Evolutionary conservation across 2,888 invertebrate genomes (phyloP), one percentile per base, ranked within the genome.

Genomic region (Nasonovia ribisnigri): DNA sequence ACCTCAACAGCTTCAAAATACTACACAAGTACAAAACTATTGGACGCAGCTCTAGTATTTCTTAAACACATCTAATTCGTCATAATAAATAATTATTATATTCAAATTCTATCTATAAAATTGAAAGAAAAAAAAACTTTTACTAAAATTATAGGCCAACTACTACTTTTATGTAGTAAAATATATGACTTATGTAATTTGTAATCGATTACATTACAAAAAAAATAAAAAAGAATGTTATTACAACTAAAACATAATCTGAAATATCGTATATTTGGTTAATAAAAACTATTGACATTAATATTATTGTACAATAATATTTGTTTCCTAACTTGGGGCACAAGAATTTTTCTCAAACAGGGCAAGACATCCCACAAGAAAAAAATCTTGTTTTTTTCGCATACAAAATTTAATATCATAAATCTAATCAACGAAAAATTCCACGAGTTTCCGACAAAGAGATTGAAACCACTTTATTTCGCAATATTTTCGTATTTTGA

Each of bases 371-470:
- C 77, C 36, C 36, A 77, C 8, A 3, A 67, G 67, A 42, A 77
- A 77, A 77, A 77, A 77, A 36, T 77, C 77, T 36, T 1, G 77
- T 77, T 77, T 77, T n/a, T 77, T 36, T 36, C 54, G 16, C 20
- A 36, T 77, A 36, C 77, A 36, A 77, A 77, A 77, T 77, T 77
- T 42, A 77, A 77, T 77, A 77, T 77, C 36, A 77, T 88, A 51
- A 29, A 48, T 88, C n/a, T 51, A 36, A 51, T 88, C 48, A 48
- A 88, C 48, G 42, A 88, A 77, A 77, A 77, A 77, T 77, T 77
- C 77, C 77, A 77, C 77, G 20, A 36, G 77, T 8, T 88, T 54
- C 88, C 36, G 88, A 51, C 88, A n/a, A 54, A 36, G n/a, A 54
- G 26, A 88, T 88, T 13, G 36, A 54, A 54, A 88, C 88, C 51